Conservation (phyloP, 2,113 vertebrate species). For the Passer domesticus region DNA sequence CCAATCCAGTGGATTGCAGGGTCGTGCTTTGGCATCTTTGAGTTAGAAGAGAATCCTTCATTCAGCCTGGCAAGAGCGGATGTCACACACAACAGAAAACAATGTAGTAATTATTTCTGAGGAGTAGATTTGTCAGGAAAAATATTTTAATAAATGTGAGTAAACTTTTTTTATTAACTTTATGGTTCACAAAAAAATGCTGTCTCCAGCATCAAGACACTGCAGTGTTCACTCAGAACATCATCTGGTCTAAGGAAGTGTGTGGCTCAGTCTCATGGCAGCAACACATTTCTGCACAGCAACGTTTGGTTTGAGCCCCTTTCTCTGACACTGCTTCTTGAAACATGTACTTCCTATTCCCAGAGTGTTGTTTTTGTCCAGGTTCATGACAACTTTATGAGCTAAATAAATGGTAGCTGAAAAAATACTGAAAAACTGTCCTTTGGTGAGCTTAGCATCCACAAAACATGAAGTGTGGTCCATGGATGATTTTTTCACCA, state of each 20-base stretch:
- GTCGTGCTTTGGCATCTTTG: not conserved
- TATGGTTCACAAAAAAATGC: not conserved
- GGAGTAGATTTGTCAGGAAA: not conserved
- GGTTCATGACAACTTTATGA: not conserved
- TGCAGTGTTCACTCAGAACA: not conserved
- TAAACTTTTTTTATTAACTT: not conserved
- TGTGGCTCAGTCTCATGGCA: not conserved
- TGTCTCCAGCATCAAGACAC: not conserved
- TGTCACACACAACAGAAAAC: not conserved
- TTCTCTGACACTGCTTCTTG: not conserved
- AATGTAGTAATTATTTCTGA: not conserved
- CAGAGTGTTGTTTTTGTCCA: not conserved
- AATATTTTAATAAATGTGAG: not conserved
- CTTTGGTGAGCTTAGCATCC: not conserved
- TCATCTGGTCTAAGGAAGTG: not conserved
- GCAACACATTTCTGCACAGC: not conserved
- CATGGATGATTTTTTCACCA: not conserved
- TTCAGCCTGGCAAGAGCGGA: not conserved
- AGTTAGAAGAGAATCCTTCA: not conserved
- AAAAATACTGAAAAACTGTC: not conserved
- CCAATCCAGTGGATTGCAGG: not conserved
- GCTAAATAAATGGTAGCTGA: not conserved
- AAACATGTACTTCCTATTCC: not conserved
- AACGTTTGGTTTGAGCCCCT: not conserved
- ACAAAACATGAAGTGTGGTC: not conserved